Evolutionary conservation across 2,797 vertebrate species (phyloP).

Genomic region (Amblyraja radiata): DNA sequence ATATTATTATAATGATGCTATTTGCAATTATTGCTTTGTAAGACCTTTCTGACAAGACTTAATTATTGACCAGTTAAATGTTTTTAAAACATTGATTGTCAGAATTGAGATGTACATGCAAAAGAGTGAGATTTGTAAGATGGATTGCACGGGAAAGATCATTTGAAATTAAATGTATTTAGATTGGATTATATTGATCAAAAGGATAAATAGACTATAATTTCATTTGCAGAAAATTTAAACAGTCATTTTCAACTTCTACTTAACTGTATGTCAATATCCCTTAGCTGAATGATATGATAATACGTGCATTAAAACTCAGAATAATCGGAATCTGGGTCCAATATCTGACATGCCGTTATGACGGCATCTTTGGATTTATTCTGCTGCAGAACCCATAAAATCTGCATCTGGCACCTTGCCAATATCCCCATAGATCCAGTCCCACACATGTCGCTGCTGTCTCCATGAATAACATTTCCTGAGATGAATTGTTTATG

Average conservation of each 20-base stretch:
- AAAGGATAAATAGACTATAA: slow-evolving; percentile 95
- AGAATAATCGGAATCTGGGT: slow-evolving; percentile 44
- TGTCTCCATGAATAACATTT: slow-evolving; percentile 47
- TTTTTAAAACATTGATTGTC: slow-evolving; percentile 94
- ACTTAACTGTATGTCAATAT: slow-evolving; percentile 84
- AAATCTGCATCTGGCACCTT: slow-evolving; percentile 45
- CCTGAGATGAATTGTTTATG: neutral
- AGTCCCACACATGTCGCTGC: slow-evolving; percentile 36
- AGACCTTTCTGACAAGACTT: slow-evolving; percentile 87
- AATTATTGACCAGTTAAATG: slow-evolving; percentile 87
- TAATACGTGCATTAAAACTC: slow-evolving; percentile 60
- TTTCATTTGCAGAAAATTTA: slow-evolving; percentile 91
- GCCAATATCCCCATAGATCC: slow-evolving; percentile 3
- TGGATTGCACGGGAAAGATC: slow-evolving; percentile 69
- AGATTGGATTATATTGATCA: slow-evolving; percentile 74
- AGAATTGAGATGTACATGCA: slow-evolving; percentile 80
- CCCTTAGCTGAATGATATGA: slow-evolving; percentile 89
- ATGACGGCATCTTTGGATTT: slow-evolving; percentile 45
- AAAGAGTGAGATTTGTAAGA: slow-evolving; percentile 67
- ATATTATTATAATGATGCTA: slow-evolving; percentile 76
- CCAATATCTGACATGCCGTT: slow-evolving; percentile 33
- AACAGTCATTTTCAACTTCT: slow-evolving; percentile 72
- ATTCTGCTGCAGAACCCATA: slow-evolving; percentile 42
- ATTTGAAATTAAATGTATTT: slow-evolving; percentile 70
- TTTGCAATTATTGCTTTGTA: slow-evolving; percentile 76